Evolutionary conservation across 1,140 invertebrate genomes (phyloP).

Genomic region (Palaemon carinicauda): DNA sequence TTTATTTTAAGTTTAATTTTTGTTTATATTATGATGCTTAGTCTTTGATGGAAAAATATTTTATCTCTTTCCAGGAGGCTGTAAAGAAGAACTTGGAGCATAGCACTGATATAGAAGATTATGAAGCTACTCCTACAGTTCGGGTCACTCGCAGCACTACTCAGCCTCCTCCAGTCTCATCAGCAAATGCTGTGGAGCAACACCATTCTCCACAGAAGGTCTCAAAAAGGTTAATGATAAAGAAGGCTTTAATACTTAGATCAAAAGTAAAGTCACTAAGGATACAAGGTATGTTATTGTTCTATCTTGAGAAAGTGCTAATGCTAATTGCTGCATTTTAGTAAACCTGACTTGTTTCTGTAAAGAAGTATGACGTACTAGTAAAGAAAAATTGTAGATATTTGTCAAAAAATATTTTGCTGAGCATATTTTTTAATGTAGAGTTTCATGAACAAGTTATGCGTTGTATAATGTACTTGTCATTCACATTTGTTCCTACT

Average conservation of each 20-base stretch:
- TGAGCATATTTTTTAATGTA: too few relatives aligned
- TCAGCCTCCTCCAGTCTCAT: not conserved
- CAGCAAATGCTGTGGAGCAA: not conserved
- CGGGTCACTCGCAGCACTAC: slow-evolving; percentile 36
- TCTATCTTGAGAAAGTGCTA: not conserved
- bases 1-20: too few relatives aligned
- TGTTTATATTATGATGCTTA: not conserved
- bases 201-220: slow-evolving; percentile 23
- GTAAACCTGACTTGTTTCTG: too few relatives aligned
- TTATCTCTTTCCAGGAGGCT: slow-evolving; percentile 12
- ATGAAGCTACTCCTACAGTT: not conserved
- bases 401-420: too few relatives aligned
- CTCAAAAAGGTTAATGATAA: slow-evolving; percentile 35
- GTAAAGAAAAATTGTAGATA: too few relatives aligned
- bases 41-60: not conserved
- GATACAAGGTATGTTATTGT: slow-evolving; percentile 14
- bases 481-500: too few relatives aligned
- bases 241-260: slow-evolving; percentile 31
- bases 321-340: not conserved
- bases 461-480: too few relatives aligned
- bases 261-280: slow-evolving; percentile 36
- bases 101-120: not conserved
- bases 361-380: not conserved
- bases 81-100: slow-evolving; percentile 44
- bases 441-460: too few relatives aligned